Conservation (phyloP, 2,113 vertebrate species). For the Connochaetes taurinus region DNA sequence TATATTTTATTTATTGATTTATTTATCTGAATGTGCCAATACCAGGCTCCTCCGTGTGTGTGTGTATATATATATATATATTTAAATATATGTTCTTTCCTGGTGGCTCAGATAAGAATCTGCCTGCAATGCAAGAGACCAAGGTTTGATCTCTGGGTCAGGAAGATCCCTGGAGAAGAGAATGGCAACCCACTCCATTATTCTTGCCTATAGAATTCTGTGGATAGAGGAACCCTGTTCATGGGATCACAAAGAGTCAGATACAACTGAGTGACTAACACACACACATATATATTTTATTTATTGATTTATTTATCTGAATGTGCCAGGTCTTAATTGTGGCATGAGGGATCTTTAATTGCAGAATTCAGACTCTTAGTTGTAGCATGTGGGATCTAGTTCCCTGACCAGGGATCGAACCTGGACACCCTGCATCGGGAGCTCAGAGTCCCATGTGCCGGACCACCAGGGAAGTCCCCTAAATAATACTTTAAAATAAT, state of each 20-base stretch:
- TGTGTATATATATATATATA: no score
- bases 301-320: fast-evolving
- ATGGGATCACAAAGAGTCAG: background rate
- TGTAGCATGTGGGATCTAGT: background rate
- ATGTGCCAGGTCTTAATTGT: background rate
- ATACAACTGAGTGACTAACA: background rate
- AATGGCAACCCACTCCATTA: background rate
- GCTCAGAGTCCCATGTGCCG: background rate
- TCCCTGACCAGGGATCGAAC: background rate
- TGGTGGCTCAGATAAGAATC: background rate
- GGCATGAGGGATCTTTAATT: background rate
- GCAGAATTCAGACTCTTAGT: background rate
- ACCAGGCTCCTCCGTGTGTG: no score
- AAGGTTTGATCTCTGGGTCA: background rate
- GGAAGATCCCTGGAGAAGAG: background rate
- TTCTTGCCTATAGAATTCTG: background rate
- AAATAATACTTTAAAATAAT: background rate
- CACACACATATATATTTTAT: background rate
- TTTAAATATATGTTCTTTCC: background rate
- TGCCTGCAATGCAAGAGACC: background rate
- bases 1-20: fast-evolving
- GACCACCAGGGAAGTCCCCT: background rate
- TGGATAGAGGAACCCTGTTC: background rate
- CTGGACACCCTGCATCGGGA: background rate
- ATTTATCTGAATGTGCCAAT: background rate